Evolutionary conservation across 2,888 invertebrate species (phyloP), one percentile per base, ranked within the genome.

Genomic region (Petrolisthes manimaculis): DNA sequence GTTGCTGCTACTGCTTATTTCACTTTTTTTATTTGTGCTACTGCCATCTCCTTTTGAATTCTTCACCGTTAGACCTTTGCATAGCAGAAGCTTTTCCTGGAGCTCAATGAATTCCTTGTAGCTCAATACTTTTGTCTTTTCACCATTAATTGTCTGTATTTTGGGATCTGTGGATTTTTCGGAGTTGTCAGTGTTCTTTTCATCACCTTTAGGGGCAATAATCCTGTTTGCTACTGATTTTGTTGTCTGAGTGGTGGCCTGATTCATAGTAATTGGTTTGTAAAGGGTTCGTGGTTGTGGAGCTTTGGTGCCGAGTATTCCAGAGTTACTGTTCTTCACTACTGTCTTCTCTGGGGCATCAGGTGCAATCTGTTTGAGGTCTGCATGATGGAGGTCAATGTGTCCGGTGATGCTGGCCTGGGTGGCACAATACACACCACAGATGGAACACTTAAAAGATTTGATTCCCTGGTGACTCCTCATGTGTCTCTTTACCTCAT

Each of bases 401-500:
- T 91, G 90, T 1, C 89, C 89, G 18, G 89, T 90, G 37, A 91
- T 90, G 81, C 89, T 86, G 53, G 89, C 88, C 61, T 91, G 91
- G 0, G 91, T 91, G 61, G 90, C 91, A 83, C 91, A 91, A 67
- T 90, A 90, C 14, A 91, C 90, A 56, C 90, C 90, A 82, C 91
- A 91, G 75, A 90, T 90, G 18, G 89, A 89, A 75, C 91, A 91
- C 77, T 89, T 90, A 80, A 91, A 91, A 24, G 89, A 87, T 74
- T 91, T 91, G 71, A 88, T 86, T 37, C 91, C 91, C 51, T 83
- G 84, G 80, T 91, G 91, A 61, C 90, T 91, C 69, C 90, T 77
- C 91, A 91, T 91, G 82, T 91, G 91, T 74, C 91, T 67, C 71
- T 90, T 90, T 37, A 89, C 89, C 74, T 91, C 91, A 77, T 91